These are phyloP conservation scores for Lithophane socia DNA, from an alignment of 2,888 invertebrate species.

Conservation along the genomic window DNA sequence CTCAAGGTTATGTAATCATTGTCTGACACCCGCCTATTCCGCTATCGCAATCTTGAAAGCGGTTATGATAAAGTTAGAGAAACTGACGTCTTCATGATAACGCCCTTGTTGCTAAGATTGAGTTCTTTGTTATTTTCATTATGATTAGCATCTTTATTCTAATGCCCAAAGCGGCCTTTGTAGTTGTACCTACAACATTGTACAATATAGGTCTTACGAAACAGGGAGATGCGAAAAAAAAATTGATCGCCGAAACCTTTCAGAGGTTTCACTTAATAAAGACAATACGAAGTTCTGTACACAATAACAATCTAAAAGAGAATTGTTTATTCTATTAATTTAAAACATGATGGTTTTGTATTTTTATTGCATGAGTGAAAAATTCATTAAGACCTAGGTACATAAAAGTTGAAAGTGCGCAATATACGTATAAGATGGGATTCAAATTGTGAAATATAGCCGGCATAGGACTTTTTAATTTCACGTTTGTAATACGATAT, in stretches of 20 bases:
- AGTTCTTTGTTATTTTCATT: conserved; percentile 54
- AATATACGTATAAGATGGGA: conserved; percentile 62
- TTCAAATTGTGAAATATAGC: conserved; percentile 70
- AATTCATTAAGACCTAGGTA: conserved; percentile 31
- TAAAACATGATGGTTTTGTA: conserved; percentile 5
- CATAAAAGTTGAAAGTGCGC: conserved; percentile 51
- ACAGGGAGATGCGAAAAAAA: background rate
- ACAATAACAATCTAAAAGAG: conserved; percentile 10
- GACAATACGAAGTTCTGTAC: conserved; percentile 12
- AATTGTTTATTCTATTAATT: conserved; percentile 18
- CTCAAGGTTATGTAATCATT: conserved; percentile 59
- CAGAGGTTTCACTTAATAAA: conserved; percentile 6
- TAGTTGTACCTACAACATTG: conserved; percentile 4
- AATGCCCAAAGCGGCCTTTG: conserved; percentile 12
- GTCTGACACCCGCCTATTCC: conserved; percentile 47
- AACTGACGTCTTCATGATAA: conserved; percentile 56
- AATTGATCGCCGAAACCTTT: conserved; percentile 15
- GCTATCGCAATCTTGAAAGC: conserved; percentile 58
- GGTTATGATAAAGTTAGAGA: conserved; percentile 61
- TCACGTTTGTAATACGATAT: conserved; percentile 71
- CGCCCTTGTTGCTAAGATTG: conserved; percentile 53
- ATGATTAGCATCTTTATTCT: conserved; percentile 45
- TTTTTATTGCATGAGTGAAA: conserved; percentile 28
- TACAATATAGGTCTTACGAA: background rate
- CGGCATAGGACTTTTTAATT: conserved; percentile 72